Evolutionary conservation across 2,113 vertebrate species (phyloP), one percentile per base, ranked within the genome.

Genomic region (Nerophis ophidion): DNA sequence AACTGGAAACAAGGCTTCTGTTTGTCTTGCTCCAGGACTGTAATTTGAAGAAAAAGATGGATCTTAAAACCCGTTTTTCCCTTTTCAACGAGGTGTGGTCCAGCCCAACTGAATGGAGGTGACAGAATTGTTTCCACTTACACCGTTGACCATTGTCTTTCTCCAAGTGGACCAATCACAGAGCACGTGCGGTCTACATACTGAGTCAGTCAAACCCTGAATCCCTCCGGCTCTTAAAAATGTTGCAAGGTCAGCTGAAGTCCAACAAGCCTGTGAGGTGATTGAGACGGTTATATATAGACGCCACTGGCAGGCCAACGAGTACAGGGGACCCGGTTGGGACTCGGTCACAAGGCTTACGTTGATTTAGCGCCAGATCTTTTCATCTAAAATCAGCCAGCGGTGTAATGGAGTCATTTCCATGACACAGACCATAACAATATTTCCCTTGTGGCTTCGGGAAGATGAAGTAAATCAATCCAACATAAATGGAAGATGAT

Each of bases 201-300:
- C 66, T n/a, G 4, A 66, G 56, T 72, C 73, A 59, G 63, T 59
- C 55, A 72, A 66, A 63, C 40, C 63, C 65, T 4, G 13, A 60
- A 63, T 58, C 65, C 58, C 64, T 60, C 61, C 67, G 50, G 68
- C 65, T 48, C 66, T 54, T 75, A 67, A 77, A 78, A 72, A 68
- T 64, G 69, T 61, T 70, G 68, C 71, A 54, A 82, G 82, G 83
- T 86, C 82, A 84, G 69, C 57, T 63, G 68, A 63, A 80, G 84
- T 86, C 79, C 71, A 77, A 64, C 69, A 57, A 55, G 62, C 64
- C 61, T 16, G 56, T 58, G 50, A 70, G 70, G 76, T 82, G 76
- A 82, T 74, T 70, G 79, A 77, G 75, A 53, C 51, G 62, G 82
- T 79, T 88, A 87, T 84, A 87, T 86, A 80, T 87, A 88, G 85